phyloP scores from a whole-genome alignment of 2,113 vertebrate species.

The Gymnobelideus leadbeateri region DNA sequence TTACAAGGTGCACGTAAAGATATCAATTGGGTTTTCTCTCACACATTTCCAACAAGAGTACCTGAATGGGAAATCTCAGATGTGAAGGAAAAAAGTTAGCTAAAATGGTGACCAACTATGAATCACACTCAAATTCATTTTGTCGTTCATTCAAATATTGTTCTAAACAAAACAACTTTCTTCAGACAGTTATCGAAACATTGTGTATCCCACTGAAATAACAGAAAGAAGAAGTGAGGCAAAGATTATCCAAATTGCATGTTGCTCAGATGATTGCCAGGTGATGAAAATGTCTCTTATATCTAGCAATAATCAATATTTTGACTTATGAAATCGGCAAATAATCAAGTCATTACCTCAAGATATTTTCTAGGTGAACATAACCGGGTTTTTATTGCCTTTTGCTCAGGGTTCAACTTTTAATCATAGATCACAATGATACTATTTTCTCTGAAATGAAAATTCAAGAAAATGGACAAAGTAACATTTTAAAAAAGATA shows the following conservation, averaged over 20 bases:
- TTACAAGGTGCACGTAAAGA: slow-evolving; percentile 9
- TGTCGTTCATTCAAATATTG: slow-evolving; percentile 16
- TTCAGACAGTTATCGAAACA: slow-evolving; percentile 29
- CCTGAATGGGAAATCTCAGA: not conserved
- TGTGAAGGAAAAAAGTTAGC: not conserved
- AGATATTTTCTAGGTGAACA: not conserved
- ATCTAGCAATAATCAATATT: slow-evolving; percentile 20
- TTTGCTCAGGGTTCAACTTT: not conserved
- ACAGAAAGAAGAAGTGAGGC: not conserved
- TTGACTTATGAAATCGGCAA: slow-evolving; percentile 33
- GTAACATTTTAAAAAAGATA: too few species aligned
- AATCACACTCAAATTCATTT: not conserved
- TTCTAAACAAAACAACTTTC: slow-evolving; percentile 19
- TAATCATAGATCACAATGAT: not conserved
- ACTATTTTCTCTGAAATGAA: not conserved
- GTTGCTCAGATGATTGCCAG: not conserved
- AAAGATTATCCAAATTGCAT: not conserved
- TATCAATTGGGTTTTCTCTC: not conserved
- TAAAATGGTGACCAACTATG: slow-evolving; percentile 17
- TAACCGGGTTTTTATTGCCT: not conserved
- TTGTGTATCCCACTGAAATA: not conserved
- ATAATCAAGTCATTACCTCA: not conserved
- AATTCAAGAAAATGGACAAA: not conserved
- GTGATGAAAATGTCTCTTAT: not conserved
- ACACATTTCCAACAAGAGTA: not conserved